A percentile compares a stretch with the other conserved stretches of the same genome.
These are phyloP conservation scores for Thalassoma bifasciatum DNA, from an alignment of 2,113 vertebrate species.

Conservation along the genomic window DNA sequence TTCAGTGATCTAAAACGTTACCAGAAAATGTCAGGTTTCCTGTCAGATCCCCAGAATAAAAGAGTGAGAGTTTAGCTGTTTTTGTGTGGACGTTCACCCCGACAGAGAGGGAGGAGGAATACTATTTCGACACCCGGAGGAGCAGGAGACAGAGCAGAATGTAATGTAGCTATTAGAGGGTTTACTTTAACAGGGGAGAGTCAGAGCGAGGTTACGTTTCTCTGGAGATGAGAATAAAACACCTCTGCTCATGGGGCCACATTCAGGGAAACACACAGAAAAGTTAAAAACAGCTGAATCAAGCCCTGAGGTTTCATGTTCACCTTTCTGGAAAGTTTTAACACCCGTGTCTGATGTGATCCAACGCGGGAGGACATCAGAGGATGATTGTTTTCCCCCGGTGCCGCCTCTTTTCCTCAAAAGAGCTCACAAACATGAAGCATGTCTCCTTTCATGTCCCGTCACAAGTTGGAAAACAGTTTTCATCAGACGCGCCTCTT, in stretches of 20 bases:
- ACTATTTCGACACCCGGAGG: background rate
- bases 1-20: background rate
- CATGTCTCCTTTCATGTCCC: conserved; percentile 40
- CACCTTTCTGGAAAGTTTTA: background rate
- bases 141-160: background rate
- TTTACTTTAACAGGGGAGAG: background rate
- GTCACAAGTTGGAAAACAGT: conserved; percentile 38
- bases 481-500: conserved; percentile 19
- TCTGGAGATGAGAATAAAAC: background rate
- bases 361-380: background rate
- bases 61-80: background rate
- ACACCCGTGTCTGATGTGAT: background rate
- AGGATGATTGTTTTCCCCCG: background rate
- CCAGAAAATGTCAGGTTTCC: background rate
- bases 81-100: background rate
- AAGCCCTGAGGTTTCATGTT: no score
- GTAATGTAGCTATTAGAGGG: background rate
- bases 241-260: no score
- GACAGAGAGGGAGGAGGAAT: background rate
- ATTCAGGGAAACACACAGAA: background rate
- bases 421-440: conserved; percentile 5
- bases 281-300: background rate
- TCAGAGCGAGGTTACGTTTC: background rate
- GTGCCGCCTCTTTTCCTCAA: conserved; percentile 18
- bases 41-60: conserved; percentile 15